A percentile compares a stretch with the other conserved stretches of the same genome.
Evolutionary conservation across 2,797 vertebrate species (phyloP).

Genomic region (Myotis myotis): DNA sequence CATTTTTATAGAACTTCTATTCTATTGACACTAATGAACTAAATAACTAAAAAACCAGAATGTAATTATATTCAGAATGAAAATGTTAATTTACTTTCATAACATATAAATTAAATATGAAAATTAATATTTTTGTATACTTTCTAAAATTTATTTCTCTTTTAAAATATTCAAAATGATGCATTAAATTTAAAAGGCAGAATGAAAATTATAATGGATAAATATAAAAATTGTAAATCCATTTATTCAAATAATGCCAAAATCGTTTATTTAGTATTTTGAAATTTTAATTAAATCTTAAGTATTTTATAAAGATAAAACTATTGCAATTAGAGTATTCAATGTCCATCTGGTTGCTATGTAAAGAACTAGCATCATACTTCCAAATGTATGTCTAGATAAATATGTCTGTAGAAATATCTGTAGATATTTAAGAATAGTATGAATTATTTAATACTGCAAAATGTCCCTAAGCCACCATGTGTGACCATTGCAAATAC

Average conservation of each 20-base stretch:
- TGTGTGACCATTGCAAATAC: neutral
- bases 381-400: neutral
- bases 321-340: neutral
- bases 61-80: neutral
- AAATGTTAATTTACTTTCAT: constrained; percentile 35
- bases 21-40: neutral
- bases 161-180: constrained; percentile 43
- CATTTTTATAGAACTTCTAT: neutral
- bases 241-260: constrained; percentile 33
- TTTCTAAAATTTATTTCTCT: neutral
- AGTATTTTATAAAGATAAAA: constrained; percentile 41
- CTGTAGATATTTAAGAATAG: neutral
- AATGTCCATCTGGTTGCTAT: neutral
- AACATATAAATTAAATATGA: constrained; percentile 11
- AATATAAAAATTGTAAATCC: neutral
- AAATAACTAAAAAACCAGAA: constrained; percentile 27
- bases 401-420: neutral
- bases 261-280: constrained; percentile 20
- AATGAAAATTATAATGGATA: neutral
- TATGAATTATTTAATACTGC: neutral
- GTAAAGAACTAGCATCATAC: neutral
- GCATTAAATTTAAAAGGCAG: neutral
- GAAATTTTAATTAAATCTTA: constrained; percentile 32
- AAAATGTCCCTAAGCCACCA: neutral
- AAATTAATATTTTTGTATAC: neutral